Evolutionary conservation across 2,888 invertebrate species (phyloP), one percentile per base, ranked within the genome.

Genomic region (Amphipyra tragopoginis): DNA sequence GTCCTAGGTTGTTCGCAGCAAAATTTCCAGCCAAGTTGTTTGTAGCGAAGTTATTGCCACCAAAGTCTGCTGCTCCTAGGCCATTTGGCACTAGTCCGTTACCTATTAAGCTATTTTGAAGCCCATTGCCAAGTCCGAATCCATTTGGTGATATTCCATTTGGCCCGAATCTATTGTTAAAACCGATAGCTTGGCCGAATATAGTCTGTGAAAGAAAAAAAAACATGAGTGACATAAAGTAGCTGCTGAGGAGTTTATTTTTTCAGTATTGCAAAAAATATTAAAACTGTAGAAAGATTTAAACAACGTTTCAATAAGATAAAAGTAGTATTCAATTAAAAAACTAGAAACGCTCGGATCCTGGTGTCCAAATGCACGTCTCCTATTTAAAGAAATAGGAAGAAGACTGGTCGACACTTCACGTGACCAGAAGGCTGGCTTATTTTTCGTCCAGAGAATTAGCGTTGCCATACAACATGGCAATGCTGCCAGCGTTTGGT

Each of bases 191-290:
- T 75, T 84, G 84, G 26, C 77, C 53, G 21, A 72, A 65, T 33
- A 72, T 57, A 63, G 56, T 78, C 84, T 84, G 80, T 11, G 71
- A 80, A 38, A 59, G 39, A 50, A 47, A 50, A 40, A 38, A 36
- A 13, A 3, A 13, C 3, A 44, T 26, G 26, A 36, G 1, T 36
- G 36, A 36, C 11, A 36, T 13, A 39, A 10, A 11, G n/a, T 38
- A 38, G 11, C 1, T 38, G 9, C 8, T 11, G 38, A 38, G 1
- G 10, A 33, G 5, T 4, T 21, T 21, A 21, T 21, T 21, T 21
- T 21, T 21, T 21, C 21, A 21, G 3, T 21, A 21, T 21, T 21
- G 21, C 2, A 21, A 21, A 1, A 21, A 21, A 2, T 21, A 2
- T 21, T 21, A 2, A 1, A 21, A 21, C 21, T 21, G 21, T 21